A percentile compares a stretch with the other conserved stretches of the same genome.
phyloP scores from a whole-genome alignment of 2,797 vertebrate species.

The Ataeniobius toweri region DNA sequence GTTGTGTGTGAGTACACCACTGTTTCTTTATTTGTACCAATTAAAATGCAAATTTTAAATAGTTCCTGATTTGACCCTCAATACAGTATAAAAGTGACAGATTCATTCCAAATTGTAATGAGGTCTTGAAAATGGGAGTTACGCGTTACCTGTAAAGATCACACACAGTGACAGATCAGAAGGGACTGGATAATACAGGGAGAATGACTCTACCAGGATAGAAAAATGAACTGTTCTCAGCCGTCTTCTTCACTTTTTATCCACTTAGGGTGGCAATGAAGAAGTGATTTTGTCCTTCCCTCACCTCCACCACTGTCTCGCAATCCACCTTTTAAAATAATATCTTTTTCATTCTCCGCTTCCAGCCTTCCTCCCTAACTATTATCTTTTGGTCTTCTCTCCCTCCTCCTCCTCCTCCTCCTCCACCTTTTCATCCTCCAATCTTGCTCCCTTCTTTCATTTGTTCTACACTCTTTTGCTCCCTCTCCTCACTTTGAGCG shows the following conservation, averaged over 20 bases:
- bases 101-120: slow-evolving; percentile 20
- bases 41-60: slow-evolving; percentile 10
- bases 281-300: slow-evolving; percentile 51
- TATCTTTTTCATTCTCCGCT: slow-evolving; percentile 50
- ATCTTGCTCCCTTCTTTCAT: slow-evolving; percentile 70
- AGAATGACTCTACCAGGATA: slow-evolving; percentile 50
- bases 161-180: slow-evolving; percentile 53
- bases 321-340: slow-evolving; percentile 61
- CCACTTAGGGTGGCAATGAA: slow-evolving; percentile 60
- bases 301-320: slow-evolving; percentile 51
- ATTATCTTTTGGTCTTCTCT: not conserved
- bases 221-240: slow-evolving; percentile 64
- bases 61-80: not conserved
- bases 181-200: slow-evolving; percentile 40
- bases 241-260: slow-evolving; percentile 67
- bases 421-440: slow-evolving; percentile 30
- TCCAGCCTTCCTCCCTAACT: slow-evolving; percentile 38
- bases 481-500: slow-evolving; percentile 79
- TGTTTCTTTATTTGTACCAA: slow-evolving; percentile 5
- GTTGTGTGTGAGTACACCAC: not conserved
- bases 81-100: slow-evolving; percentile 11
- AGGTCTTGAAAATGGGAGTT: slow-evolving; percentile 14
- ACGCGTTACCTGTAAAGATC: slow-evolving; percentile 17
- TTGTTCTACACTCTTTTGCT: slow-evolving; percentile 72
- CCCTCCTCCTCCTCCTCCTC: slow-evolving; percentile 30